These are phyloP conservation scores for Sesia apiformis DNA, from an alignment of 2,888 invertebrate genomes.

Conservation along the genomic window DNA sequence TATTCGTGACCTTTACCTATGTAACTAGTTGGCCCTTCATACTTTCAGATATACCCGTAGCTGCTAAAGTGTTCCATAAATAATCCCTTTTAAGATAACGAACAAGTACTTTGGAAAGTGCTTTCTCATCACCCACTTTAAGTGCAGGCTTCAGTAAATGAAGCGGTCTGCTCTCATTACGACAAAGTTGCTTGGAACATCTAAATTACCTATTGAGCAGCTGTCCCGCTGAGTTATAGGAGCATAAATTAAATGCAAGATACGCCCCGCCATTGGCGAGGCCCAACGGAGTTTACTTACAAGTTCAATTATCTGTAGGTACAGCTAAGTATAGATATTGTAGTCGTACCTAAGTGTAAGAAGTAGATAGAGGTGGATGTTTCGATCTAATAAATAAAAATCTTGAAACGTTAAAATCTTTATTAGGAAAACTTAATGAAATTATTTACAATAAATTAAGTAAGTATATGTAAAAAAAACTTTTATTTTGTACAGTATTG, in stretches of 20 bases:
- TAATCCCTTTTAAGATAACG: neutral
- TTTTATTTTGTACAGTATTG: no score
- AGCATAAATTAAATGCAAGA: slow-evolving; percentile 60
- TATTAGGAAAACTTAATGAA: no score
- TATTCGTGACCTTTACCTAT: no score
- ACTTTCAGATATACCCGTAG: no score
- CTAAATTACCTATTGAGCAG: slow-evolving; percentile 68
- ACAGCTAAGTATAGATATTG: neutral
- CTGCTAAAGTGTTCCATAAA: neutral
- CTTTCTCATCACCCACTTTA: neutral
- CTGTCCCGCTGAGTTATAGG: slow-evolving; percentile 66
- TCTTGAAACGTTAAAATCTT: no score
- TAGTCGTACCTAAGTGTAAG: no score
- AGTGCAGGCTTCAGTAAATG: neutral
- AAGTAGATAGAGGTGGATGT: no score
- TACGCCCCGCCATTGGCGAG: slow-evolving; percentile 43
- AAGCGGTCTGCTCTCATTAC: slow-evolving; percentile 54
- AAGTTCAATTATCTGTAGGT: slow-evolving; percentile 23
- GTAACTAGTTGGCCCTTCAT: no score
- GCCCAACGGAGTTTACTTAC: slow-evolving; percentile 20
- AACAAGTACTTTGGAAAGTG: neutral
- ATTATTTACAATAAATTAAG: no score
- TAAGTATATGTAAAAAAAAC: no score
- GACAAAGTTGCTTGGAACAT: slow-evolving; percentile 66
- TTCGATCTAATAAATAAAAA: no score